Percentiles rank a stretch among this genome's conserved stretches.
Conservation (phyloP, 2,113 vertebrate genomes). For the Rissa tridactyla region DNA sequence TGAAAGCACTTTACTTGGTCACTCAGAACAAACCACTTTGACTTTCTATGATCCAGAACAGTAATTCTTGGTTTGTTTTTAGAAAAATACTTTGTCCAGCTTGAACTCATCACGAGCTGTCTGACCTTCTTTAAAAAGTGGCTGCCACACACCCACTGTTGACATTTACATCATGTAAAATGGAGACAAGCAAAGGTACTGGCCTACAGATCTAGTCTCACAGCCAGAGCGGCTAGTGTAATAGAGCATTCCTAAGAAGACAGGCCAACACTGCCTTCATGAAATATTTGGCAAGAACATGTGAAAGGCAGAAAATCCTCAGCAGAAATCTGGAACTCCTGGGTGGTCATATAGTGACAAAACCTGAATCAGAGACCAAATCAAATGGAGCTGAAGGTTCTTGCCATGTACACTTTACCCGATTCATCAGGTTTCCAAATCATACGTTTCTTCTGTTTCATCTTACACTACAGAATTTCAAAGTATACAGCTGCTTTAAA, state of each 20-base stretch:
- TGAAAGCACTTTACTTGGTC: background rate
- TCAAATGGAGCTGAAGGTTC: background rate
- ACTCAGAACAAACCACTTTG: background rate
- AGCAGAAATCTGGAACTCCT: background rate
- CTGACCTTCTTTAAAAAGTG: background rate
- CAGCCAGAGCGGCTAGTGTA: background rate
- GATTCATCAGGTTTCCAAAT: background rate
- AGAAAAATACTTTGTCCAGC: background rate
- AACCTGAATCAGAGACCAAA: background rate
- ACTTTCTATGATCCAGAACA: background rate
- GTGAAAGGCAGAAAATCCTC: background rate
- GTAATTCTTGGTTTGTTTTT: background rate
- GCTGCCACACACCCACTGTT: background rate
- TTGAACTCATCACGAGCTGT: background rate
- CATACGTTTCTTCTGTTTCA: background rate
- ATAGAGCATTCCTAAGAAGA: background rate
- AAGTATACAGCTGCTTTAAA: constrained; percentile 25
- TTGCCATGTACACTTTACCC: background rate
- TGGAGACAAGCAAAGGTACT: background rate
- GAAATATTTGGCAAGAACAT: background rate
- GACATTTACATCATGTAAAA: background rate
- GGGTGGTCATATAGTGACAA: background rate
- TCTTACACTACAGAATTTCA: background rate
- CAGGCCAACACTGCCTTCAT: background rate
- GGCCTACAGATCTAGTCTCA: background rate